Evolutionary conservation across 1,140 invertebrate species (phyloP), one percentile per base, ranked within the genome.

Genomic region (Sarcophaga bullata): DNA sequence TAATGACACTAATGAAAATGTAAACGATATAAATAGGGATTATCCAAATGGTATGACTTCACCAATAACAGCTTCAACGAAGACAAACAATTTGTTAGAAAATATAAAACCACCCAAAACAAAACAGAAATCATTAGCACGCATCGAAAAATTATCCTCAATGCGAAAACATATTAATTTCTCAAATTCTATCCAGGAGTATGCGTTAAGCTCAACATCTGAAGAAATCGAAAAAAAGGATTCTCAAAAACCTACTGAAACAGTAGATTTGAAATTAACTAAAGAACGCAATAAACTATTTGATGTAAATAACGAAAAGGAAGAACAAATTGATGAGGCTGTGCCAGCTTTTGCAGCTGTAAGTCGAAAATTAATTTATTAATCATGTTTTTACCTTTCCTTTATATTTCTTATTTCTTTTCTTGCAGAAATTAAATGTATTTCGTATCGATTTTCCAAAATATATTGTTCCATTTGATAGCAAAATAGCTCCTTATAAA

Each of bases 361-460:
- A 81, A 47, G 81, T 58, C 4, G 25, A 4, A 37, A 37, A 54
- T 73, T 73, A 19, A 73, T 47, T n/a, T 9, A 8, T 6, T 15
- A 58, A 46, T 48, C 48, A 68, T 49, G 6, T n/a, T 8, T 76
- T 58, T 78, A 46, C 19, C 47, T 37, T 78, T 82, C 7, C 46
- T 37, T 37, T 73, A 58, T 19, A 19, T 52, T 47, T 13, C 1
- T 81, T 6, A 6, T 83, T 58, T 54, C 6, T 19, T 15, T 54
- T 8, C 9, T 52, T 86, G 78, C 50, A 84, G 85, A 84, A 58
- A 19, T 84, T 8, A 73, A 81, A 52, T 15, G 85, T 89, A 5
- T 49, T 88, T 8, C 50, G 81, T 37, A 19, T 88, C 8, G 86
- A 86, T 52, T 89, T 88, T 82, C 88, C 87, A 0, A 47, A 11